These are phyloP conservation scores for Drosophila dives DNA, from an alignment of 2,888 invertebrate genomes.

Conservation along the genomic window DNA sequence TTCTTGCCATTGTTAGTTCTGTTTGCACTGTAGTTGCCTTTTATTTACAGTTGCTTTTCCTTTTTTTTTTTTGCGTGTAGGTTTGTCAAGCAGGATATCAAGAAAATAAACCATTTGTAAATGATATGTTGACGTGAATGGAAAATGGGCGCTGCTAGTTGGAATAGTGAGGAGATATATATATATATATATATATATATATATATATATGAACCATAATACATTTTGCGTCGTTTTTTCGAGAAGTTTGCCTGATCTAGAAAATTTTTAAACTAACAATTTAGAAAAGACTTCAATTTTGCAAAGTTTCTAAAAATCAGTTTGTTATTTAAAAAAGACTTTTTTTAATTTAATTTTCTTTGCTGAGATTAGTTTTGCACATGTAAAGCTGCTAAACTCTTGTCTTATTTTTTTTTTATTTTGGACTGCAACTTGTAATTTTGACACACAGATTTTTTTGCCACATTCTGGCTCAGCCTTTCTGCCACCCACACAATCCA, in stretches of 20 bases:
- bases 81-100: slow-evolving; percentile 11
- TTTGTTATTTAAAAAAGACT: no score
- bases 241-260: slow-evolving; percentile 4
- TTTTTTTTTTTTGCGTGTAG: slow-evolving; percentile 18
- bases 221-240: slow-evolving; percentile 5
- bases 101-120: slow-evolving; percentile 7
- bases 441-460: neutral
- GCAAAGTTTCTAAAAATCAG: neutral
- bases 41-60: neutral
- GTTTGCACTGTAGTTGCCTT: neutral
- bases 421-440: neutral
- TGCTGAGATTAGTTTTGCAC: no score
- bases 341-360: no score
- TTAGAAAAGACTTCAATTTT: neutral
- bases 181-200: neutral
- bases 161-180: no score
- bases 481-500: neutral
- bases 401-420: neutral
- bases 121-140: neutral
- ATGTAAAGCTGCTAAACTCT: no score
- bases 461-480: neutral
- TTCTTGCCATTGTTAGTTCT: neutral
- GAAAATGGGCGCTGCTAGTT: neutral
- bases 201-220: slow-evolving; percentile 1
- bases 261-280: neutral